These are phyloP conservation scores for Sinopyrophorus schimmeli DNA, from an alignment of 2,888 invertebrate species.

Conservation along the genomic window DNA sequence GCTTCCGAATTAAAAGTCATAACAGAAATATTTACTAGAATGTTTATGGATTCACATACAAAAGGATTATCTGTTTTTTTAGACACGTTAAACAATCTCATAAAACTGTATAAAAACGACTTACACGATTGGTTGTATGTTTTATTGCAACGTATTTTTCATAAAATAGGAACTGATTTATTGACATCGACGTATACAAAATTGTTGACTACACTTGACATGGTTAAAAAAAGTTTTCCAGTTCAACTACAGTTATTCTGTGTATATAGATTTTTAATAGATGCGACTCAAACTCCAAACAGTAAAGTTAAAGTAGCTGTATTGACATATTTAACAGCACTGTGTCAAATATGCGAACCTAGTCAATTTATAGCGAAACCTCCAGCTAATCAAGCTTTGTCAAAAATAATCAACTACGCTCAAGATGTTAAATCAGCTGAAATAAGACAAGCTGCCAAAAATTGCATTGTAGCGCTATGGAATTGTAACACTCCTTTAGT, in stretches of 20 bases:
- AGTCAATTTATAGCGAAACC: constrained; percentile 54
- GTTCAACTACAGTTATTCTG: constrained; percentile 67
- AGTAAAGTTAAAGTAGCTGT: constrained; percentile 77
- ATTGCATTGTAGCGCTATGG: constrained; percentile 81
- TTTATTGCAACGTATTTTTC: constrained; percentile 74
- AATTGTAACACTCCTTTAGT: constrained; percentile 90
- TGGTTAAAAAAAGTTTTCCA: constrained; percentile 72
- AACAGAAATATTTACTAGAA: constrained; percentile 92
- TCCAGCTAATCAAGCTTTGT: constrained; percentile 67
- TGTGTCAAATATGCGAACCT: constrained; percentile 68
- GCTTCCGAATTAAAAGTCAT: constrained; percentile 77
- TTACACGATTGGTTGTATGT: constrained; percentile 93
- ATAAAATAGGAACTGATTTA: constrained; percentile 85
- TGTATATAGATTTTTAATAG: constrained; percentile 81
- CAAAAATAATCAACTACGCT: constrained; percentile 73
- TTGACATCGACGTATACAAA: constrained; percentile 90
- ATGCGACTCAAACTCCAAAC: constrained; percentile 92
- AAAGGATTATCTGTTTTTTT: constrained; percentile 92
- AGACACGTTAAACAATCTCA: constrained; percentile 89
- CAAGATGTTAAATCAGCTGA: constrained; percentile 69
- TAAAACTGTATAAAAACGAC: constrained; percentile 83
- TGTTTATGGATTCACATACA: constrained; percentile 97
- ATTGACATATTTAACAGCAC: constrained; percentile 66
- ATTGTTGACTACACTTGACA: constrained; percentile 81
- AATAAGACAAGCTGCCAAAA: constrained; percentile 69